Evolutionary conservation across 2,113 vertebrate species (phyloP).

Genomic region (Hiodon alosoides): DNA sequence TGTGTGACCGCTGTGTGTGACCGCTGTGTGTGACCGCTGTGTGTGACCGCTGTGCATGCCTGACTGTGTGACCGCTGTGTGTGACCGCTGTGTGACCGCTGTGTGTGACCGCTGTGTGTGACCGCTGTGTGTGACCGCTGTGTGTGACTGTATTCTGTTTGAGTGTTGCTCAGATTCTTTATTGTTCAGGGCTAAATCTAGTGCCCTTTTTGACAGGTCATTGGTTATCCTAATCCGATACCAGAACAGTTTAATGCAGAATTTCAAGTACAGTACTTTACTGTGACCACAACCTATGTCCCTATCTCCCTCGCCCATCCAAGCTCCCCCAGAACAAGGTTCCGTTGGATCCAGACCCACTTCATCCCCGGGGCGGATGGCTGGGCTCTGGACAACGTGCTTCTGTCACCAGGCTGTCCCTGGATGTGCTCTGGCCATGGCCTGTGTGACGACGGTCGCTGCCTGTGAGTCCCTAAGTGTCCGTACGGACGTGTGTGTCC

Average conservation of each 20-base stretch:
- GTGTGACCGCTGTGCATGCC: too few species aligned
- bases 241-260: too few species aligned
- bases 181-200: too few species aligned
- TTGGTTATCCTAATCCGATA: too few species aligned
- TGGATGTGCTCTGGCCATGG: conserved; percentile 98
- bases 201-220: too few species aligned
- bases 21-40: too few species aligned
- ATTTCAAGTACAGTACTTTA: too few species aligned
- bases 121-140: too few species aligned
- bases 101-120: neutral
- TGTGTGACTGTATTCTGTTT: too few species aligned
- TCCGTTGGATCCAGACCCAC: conserved; percentile 91
- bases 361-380: conserved; percentile 79
- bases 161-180: too few species aligned
- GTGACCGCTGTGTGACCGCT: too few species aligned
- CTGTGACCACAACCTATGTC: neutral
- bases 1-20: neutral
- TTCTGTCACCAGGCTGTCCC: conserved; percentile 86
- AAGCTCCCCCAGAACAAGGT: conserved; percentile 91
- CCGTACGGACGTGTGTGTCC: neutral
- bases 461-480: conserved; percentile 71
- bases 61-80: neutral
- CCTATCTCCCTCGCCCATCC: neutral
- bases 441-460: conserved; percentile 81
- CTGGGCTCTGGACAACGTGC: conserved; percentile 90